A percentile compares a stretch with the other conserved stretches of the same genome.
Evolutionary conservation across 2,888 invertebrate species (phyloP).

Genomic region (Panzeria rudis): DNA sequence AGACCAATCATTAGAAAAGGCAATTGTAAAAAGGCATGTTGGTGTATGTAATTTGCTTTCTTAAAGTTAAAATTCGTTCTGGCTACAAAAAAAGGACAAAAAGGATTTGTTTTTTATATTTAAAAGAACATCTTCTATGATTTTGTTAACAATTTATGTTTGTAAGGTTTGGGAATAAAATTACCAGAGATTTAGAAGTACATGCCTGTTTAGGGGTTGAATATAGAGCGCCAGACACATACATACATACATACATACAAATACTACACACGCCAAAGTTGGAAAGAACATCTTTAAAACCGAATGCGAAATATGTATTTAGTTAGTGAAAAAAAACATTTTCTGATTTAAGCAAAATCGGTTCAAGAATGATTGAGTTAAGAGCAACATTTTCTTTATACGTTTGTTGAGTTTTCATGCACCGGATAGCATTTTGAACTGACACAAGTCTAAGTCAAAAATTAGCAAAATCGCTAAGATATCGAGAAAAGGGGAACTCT

Average conservation of each 20-base stretch:
- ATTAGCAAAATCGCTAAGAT: too few species aligned
- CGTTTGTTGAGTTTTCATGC: too few species aligned
- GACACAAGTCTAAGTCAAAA: too few species aligned
- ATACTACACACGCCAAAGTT: neutral
- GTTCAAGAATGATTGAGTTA: too few species aligned
- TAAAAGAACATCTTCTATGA: slow-evolving; percentile 8
- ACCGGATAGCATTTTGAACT: too few species aligned
- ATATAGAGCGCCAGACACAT: neutral
- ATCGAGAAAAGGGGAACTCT: too few species aligned
- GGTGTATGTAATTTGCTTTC: slow-evolving; percentile 37
- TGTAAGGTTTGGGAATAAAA: neutral
- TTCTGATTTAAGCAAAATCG: too few species aligned
- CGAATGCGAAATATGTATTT: neutral
- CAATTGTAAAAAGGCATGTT: slow-evolving; percentile 6
- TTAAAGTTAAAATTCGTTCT: slow-evolving; percentile 39
- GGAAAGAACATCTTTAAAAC: too few species aligned
- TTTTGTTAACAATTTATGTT: slow-evolving; percentile 23
- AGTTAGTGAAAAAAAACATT: too few species aligned
- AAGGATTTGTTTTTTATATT: slow-evolving; percentile 28
- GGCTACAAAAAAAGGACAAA: slow-evolving; percentile 1
- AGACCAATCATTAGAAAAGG: slow-evolving; percentile 56
- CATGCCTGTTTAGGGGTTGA: neutral
- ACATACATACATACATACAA: neutral
- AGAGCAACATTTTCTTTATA: too few species aligned
- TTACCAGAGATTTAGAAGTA: slow-evolving; percentile 7